Conservation (phyloP, 2,113 vertebrate genomes). For the Epinephelus fuscoguttatus region DNA sequence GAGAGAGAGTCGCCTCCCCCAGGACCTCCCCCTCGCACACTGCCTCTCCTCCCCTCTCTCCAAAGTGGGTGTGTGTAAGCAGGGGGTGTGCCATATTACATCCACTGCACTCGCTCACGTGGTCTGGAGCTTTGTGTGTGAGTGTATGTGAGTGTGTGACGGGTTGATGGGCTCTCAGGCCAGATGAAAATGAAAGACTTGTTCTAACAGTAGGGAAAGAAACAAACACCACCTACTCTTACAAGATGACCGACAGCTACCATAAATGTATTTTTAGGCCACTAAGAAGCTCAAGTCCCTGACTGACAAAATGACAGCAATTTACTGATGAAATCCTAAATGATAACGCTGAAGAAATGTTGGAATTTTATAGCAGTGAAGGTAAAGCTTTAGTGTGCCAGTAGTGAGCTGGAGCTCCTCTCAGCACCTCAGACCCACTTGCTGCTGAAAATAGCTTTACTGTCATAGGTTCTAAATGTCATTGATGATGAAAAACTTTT, state of each 20-base stretch:
- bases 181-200: neutral
- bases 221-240: neutral
- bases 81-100: conserved; percentile 81
- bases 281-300: neutral
- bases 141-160: neutral
- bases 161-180: neutral
- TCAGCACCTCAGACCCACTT: neutral
- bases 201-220: neutral
- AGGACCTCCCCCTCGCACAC: conserved; percentile 31
- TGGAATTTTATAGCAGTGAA: no score
- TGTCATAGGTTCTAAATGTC: conserved; percentile 11
- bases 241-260: conserved; percentile 1
- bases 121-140: conserved; percentile 46
- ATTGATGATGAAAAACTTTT: neutral
- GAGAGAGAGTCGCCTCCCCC: conserved; percentile 57
- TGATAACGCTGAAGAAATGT: neutral
- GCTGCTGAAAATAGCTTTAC: conserved; percentile 27
- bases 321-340: neutral
- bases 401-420: neutral
- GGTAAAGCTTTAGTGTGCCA: neutral
- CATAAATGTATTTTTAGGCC: conserved; percentile 3
- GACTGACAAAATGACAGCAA: neutral
- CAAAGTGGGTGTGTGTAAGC: conserved; percentile 64
- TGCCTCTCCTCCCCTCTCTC: neutral
- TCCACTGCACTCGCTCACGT: conserved; percentile 69